These are phyloP conservation scores for Temnothorax unifasciatus DNA, from an alignment of 2,888 invertebrate species.

Conservation along the genomic window DNA sequence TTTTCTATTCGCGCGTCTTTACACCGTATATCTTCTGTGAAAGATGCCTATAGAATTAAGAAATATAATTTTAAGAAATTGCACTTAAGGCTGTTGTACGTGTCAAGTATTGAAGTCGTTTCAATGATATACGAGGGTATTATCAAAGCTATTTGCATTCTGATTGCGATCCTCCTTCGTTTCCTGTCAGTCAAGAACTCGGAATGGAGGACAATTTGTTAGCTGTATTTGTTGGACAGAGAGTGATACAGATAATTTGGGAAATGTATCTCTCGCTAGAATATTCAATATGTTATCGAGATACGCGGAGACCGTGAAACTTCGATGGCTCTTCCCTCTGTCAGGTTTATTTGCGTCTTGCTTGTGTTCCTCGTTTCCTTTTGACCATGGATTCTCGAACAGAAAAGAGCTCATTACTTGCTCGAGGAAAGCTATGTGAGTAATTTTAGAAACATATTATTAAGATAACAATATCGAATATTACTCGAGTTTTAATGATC, in stretches of 20 bases:
- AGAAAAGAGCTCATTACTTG: not conserved
- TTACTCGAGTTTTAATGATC: not conserved
- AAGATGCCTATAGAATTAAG: not conserved
- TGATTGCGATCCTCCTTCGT: not conserved
- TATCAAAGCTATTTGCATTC: not conserved
- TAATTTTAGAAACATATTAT: slow-evolving; percentile 8
- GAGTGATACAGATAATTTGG: slow-evolving; percentile 19
- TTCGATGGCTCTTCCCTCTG: slow-evolving; percentile 6
- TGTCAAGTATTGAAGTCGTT: slow-evolving; percentile 14
- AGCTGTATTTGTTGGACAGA: slow-evolving; percentile 5
- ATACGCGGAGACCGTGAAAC: slow-evolving; percentile 4
- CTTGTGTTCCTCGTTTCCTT: not conserved
- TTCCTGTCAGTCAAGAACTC: slow-evolving; percentile 4
- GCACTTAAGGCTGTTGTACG: not conserved
- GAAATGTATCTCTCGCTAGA: slow-evolving; percentile 18
- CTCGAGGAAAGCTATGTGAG: not conserved
- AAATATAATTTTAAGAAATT: not conserved
- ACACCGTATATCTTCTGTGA: not conserved
- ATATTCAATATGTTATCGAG: slow-evolving; percentile 34
- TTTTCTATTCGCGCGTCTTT: not conserved
- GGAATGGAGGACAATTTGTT: slow-evolving; percentile 26
- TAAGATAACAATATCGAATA: not conserved
- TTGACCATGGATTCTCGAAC: not conserved
- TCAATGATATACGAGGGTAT: not conserved
- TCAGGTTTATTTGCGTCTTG: slow-evolving; percentile 6